phyloP scores from a whole-genome alignment of 2,797 vertebrate genomes.

The Lithobates pipiens region DNA sequence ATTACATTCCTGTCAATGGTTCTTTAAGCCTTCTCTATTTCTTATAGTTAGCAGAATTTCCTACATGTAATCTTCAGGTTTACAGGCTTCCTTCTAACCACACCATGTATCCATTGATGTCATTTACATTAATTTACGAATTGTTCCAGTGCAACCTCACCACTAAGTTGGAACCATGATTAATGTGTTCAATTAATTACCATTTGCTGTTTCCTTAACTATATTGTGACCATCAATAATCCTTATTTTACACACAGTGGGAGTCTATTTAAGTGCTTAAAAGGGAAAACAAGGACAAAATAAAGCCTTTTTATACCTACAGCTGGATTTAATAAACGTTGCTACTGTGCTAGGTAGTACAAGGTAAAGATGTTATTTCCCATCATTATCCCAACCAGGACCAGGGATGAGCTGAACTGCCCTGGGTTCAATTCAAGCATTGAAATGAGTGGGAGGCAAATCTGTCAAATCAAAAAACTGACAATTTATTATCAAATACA shows the following conservation, averaged over 20 bases:
- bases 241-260: conserved; percentile 36
- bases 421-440: too few species aligned
- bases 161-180: conserved; percentile 32
- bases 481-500: too few species aligned
- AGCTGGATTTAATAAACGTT: not conserved
- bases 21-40: conserved; percentile 4
- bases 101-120: not conserved
- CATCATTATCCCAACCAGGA: too few species aligned
- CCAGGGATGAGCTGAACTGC: too few species aligned
- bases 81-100: not conserved
- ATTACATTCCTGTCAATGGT: conserved; percentile 18
- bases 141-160: conserved; percentile 27
- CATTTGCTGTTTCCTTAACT: conserved; percentile 41
- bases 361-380: not conserved
- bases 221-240: conserved; percentile 49
- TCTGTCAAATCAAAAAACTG: too few species aligned
- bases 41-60: not conserved
- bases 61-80: not conserved
- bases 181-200: conserved; percentile 55
- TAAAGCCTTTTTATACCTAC: not conserved
- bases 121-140: conserved; percentile 43
- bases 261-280: conserved; percentile 23
- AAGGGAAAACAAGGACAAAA: not conserved
- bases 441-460: too few species aligned
- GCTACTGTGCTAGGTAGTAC: not conserved